Evolutionary conservation across 2,888 invertebrate genomes (phyloP).

Genomic region (Caenorhabditis macrosperma): DNA sequence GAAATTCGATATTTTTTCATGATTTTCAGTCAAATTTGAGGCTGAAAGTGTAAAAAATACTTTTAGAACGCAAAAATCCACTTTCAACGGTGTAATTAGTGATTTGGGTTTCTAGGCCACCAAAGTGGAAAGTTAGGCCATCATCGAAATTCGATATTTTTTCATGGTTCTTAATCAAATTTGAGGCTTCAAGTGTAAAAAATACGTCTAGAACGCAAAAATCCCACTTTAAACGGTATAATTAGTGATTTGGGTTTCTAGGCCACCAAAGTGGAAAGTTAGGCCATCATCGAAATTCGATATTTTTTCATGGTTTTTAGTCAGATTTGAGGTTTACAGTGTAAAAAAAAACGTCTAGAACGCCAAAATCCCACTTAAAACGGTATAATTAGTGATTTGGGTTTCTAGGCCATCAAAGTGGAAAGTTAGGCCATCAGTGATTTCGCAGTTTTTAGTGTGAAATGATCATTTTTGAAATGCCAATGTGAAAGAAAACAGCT

Average conservation of each 20-base stretch:
- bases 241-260: background rate
- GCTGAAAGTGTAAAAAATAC: background rate
- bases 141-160: background rate
- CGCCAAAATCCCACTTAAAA: too few relatives aligned
- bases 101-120: background rate
- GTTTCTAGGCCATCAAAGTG: too few relatives aligned
- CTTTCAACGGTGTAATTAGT: background rate
- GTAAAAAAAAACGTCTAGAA: too few relatives aligned
- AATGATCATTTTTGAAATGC: too few relatives aligned
- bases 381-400: too few relatives aligned
- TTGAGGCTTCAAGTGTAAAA: too few relatives aligned
- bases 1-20: background rate
- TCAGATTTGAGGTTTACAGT: background rate
- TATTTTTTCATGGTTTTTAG: too few relatives aligned
- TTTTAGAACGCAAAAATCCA: background rate
- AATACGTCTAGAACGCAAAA: too few relatives aligned
- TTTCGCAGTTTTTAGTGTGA: background rate
- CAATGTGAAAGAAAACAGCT: too few relatives aligned
- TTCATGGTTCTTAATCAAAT: too few relatives aligned
- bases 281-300: background rate
- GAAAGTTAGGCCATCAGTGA: too few relatives aligned
- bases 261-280: background rate
- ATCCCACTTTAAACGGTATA: background rate
- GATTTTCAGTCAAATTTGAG: background rate
- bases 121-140: background rate